Base-by-base conservation (phyloP, 1,140 invertebrate species). In the Acyrthosiphon pisum region DNA sequence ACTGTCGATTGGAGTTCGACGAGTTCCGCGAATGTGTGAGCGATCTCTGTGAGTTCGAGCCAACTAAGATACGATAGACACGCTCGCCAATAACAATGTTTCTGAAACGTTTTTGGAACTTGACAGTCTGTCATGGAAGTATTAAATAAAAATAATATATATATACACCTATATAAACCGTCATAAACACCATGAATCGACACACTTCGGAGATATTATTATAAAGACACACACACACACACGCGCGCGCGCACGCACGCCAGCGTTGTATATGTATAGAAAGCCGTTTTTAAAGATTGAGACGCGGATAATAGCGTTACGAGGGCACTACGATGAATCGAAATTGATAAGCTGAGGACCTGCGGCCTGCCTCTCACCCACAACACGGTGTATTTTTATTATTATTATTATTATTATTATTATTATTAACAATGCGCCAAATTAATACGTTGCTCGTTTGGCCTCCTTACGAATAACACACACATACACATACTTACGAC, bases 391-490 rank as follows among this genome's bases (percentile, higher is more conserved):
- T 91, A 0, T 90, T 56, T 90, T 90, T 91, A 68, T 76, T 76
- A 20, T 60, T 60, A 60, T 91, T 48, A 41, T 91, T 76, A 91
- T 81, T 91, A 68, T 91, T 81, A 46, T 81, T 76, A 91, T 91
- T 91, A 76, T 91, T 92, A 83, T 92, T 92, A 92, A 92, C 91
- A 92, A 92, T 92, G 76, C 76, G 91, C 91, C 91, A 92, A 92
- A 92, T 92, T 92, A 92, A 92, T 92, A 84, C 91, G 91, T 84
- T 84, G 91, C n/a, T 92, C 76, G 91, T 92, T 92, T 92, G 91
- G 76, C 91, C 91, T 92, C 76, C 91, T 92, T 92, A 92, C 76
- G 37, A 84, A 92, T 84, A 92, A 92, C 48, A 41, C 60, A 48
- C 56, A 30, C 56, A 26, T 8, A 30, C 56, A 30, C 56, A 60